These are phyloP conservation scores for Torymus aiolomorphi DNA, from an alignment of 2,888 invertebrate genomes.

Conservation along the genomic window DNA sequence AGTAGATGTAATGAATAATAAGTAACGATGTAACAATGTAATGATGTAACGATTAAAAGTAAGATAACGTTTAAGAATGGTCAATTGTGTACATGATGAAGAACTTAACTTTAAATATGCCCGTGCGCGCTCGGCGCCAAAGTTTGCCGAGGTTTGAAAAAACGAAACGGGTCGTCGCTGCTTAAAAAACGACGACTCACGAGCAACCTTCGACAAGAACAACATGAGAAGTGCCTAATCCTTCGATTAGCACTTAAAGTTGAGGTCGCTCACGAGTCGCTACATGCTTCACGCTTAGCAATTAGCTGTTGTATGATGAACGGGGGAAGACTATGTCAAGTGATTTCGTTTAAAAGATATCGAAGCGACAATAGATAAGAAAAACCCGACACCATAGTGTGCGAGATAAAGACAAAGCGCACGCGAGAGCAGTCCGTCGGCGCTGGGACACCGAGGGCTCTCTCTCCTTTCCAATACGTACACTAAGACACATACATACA, in stretches of 20 bases:
- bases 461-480: no score
- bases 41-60: slow-evolving; percentile 47
- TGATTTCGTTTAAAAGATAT: slow-evolving; percentile 43
- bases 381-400: no score
- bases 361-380: slow-evolving; percentile 55
- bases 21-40: slow-evolving; percentile 35
- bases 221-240: no score
- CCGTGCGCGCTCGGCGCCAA: slow-evolving; percentile 33
- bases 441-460: slow-evolving; percentile 68
- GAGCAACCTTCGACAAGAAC: slow-evolving; percentile 58
- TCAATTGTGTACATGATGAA: slow-evolving; percentile 55
- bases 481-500: no score
- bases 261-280: slow-evolving; percentile 61
- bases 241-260: no score
- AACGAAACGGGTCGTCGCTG: slow-evolving; percentile 18
- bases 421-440: slow-evolving; percentile 66
- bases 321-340: slow-evolving; percentile 18
- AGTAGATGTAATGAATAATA: slow-evolving; percentile 42
- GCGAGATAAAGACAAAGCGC: slow-evolving; percentile 49
- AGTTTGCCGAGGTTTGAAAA: slow-evolving; percentile 48
- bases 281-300: slow-evolving; percentile 46
- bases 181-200: slow-evolving; percentile 57
- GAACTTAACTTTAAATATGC: slow-evolving; percentile 33
- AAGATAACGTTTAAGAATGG: slow-evolving; percentile 50
- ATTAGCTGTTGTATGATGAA: slow-evolving; percentile 40